These are phyloP conservation scores for Enteromius fasciolatus DNA, from an alignment of 2,797 vertebrate genomes.

Conservation along the genomic window DNA sequence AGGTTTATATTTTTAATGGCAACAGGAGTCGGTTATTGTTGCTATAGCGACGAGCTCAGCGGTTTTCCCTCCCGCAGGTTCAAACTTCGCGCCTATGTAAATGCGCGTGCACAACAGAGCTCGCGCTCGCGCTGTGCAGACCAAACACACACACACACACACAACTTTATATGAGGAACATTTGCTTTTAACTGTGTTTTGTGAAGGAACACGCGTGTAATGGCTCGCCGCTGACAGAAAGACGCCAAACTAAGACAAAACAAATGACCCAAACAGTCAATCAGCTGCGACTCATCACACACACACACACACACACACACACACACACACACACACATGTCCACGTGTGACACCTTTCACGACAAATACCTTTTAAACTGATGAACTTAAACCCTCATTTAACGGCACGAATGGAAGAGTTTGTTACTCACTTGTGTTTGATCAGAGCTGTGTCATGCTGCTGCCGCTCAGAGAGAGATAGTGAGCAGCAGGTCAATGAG, in stretches of 20 bases:
- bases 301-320: neutral
- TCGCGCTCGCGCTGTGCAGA: neutral
- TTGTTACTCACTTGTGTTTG: conserved; percentile 9
- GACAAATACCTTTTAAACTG: neutral
- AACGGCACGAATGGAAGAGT: neutral
- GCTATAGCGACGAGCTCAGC: neutral
- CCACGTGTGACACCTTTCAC: neutral
- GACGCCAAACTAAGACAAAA: neutral
- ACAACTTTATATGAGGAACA: neutral
- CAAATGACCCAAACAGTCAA: neutral
- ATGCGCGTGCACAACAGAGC: conserved; percentile 1
- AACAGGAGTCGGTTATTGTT: neutral
- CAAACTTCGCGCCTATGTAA: conserved; percentile 11
- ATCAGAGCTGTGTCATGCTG: conserved; percentile 9
- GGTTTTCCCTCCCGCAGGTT: conserved; percentile 7
- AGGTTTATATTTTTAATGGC: neutral
- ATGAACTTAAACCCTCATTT: neutral
- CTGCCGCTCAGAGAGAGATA: neutral
- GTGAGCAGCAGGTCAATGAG: neutral
- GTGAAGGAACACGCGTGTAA: too few relatives aligned
- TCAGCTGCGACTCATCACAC: conserved; percentile 13
- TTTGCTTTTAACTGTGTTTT: neutral
- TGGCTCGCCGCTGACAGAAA: neutral
- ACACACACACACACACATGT: too few relatives aligned
- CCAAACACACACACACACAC: neutral